Base-by-base conservation (phyloP, 2,797 vertebrate genomes). In the Pyrocephalus nanus region DNA sequence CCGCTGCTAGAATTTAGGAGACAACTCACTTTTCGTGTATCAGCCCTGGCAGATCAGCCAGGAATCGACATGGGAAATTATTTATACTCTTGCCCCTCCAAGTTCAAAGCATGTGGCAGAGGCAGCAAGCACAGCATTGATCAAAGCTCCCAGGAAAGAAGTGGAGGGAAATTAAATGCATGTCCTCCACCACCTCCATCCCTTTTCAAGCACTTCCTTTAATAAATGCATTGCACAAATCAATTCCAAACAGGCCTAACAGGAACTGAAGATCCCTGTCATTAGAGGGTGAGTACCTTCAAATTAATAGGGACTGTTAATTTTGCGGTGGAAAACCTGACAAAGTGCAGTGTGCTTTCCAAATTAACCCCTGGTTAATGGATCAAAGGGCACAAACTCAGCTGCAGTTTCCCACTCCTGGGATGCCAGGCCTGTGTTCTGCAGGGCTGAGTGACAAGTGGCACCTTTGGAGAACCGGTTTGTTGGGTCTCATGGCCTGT, bases 31-130 rank as follows among this genome's bases (percentile, higher is more conserved):
- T 77, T 73, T 79, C 40, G 15, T 66, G 42, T 34, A 86, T 82
- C 80, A 87, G 36, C 43, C 75, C 32, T 53, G 34, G 19, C 55
- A 74, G 65, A 50, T 86, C 69, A 54, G 51, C 9, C 70, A 81
- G 64, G 73, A 85, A 74, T 8, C 77, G 81, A 65, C 78, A 60
- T 30, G 78, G 85, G 89, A 93, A 95, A 94, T 94, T 87, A 96
- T 79, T 88, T 87, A 84, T 72, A 77, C 3, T 0, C 75, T 83
- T 67, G 47, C 50, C 74, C 45, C 74, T 81, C 18, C 74, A 54
- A 92, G 85, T 93, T 95, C 91, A 93, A 95, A 97, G 94, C 61
- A 23, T 19, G 22, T 61, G 87, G 75, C 38, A 69, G 66, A 86
- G 60, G 43, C 11, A 89, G 77, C 10, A 82, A 96, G 83, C 70